phyloP scores from a whole-genome alignment of 2,797 vertebrate genomes.

The Triplophysa yarkandensis region DNA sequence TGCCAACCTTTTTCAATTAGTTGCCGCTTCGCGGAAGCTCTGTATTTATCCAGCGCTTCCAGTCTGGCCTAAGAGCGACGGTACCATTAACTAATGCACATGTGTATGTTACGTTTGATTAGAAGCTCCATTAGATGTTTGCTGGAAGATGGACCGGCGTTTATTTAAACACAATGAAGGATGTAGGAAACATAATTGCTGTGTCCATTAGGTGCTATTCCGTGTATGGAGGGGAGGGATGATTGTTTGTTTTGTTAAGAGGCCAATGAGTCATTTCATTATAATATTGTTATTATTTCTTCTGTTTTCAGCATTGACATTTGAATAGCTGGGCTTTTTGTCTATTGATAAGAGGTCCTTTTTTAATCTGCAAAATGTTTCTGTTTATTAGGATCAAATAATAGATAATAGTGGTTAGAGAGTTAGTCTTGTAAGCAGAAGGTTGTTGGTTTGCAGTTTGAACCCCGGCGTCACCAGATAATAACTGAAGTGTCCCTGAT shows the following conservation, averaged over 20 bases:
- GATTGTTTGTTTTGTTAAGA: not conserved
- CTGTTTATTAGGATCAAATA: too few species aligned
- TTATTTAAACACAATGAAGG: slow-evolving; percentile 51
- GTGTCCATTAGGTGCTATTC: slow-evolving; percentile 8
- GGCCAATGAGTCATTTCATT: not conserved
- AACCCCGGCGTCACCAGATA: too few species aligned
- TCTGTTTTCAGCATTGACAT: not conserved
- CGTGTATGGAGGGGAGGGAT: not conserved
- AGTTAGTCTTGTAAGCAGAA: too few species aligned
- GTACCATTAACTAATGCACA: slow-evolving; percentile 50
- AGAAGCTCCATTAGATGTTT: slow-evolving; percentile 66
- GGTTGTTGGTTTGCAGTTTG: too few species aligned
- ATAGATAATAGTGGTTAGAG: too few species aligned
- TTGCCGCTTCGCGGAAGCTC: slow-evolving; percentile 5
- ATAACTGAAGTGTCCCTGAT: too few species aligned
- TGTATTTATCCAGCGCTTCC: slow-evolving; percentile 18
- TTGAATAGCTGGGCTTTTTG: too few species aligned
- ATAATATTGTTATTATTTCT: not conserved
- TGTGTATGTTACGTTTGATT: slow-evolving; percentile 58
- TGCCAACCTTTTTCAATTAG: slow-evolving; percentile 76
- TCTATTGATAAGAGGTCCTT: too few species aligned
- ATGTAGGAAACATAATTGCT: not conserved
- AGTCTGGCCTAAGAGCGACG: slow-evolving; percentile 3
- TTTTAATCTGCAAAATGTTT: too few species aligned
- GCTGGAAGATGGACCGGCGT: slow-evolving; percentile 60